These are phyloP conservation scores for Lophura nycthemera DNA, from an alignment of 2,113 vertebrate genomes.

Conservation along the genomic window DNA sequence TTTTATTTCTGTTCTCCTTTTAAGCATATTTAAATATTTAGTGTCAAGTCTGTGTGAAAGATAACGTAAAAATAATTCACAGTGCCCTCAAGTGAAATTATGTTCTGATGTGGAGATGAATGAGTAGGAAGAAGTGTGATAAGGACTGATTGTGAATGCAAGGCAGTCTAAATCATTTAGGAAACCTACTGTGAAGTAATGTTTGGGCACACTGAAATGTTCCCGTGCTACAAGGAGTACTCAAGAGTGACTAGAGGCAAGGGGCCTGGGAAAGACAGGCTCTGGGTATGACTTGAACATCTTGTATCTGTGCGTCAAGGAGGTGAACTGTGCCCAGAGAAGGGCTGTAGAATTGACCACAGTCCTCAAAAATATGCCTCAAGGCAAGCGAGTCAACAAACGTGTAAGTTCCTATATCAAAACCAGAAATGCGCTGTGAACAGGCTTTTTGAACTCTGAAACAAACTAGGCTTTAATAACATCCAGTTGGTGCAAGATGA, in stretches of 20 bases:
- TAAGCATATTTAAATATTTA: neutral
- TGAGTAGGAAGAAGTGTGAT: neutral
- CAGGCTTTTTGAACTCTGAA: slow-evolving; percentile 50
- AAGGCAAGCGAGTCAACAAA: neutral
- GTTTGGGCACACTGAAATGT: neutral
- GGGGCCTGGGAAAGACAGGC: neutral
- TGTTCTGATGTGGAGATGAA: neutral
- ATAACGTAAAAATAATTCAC: neutral
- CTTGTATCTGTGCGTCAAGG: neutral
- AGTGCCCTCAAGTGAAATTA: neutral
- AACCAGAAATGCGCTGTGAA: slow-evolving; percentile 34
- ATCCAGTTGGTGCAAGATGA: slow-evolving; percentile 61
- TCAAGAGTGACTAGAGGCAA: neutral
- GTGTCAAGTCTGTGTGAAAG: neutral
- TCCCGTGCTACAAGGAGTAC: neutral
- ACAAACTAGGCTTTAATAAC: slow-evolving; percentile 51
- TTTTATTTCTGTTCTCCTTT: neutral
- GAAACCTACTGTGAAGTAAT: neutral
- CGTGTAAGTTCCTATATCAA: slow-evolving; percentile 21
- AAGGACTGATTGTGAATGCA: neutral
- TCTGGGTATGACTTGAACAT: neutral
- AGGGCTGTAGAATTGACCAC: neutral
- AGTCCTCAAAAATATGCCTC: neutral
- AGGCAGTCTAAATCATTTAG: neutral
- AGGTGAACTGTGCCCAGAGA: neutral